These are phyloP conservation scores for Nomada ferruginata DNA, from an alignment of 2,888 invertebrate genomes.

Conservation along the genomic window DNA sequence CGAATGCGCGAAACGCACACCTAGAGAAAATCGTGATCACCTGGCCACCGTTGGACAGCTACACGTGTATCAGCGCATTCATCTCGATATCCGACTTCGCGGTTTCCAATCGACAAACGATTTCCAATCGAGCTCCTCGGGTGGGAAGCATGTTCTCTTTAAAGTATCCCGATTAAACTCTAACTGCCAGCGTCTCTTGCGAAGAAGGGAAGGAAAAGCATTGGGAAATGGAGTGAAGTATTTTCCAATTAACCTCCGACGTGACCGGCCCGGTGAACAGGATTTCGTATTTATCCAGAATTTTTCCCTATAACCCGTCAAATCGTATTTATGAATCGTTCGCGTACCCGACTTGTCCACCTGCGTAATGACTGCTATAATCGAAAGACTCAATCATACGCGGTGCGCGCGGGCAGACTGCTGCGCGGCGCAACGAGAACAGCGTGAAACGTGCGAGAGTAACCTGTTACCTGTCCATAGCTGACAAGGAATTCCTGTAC, in stretches of 20 bases:
- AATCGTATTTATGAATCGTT: constrained; percentile 28
- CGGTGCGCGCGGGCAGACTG: not conserved
- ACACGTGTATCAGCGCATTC: not conserved
- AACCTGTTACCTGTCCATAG: constrained; percentile 62
- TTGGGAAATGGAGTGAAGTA: not conserved
- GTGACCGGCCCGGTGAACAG: not conserved
- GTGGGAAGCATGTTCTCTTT: not conserved
- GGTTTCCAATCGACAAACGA: not conserved
- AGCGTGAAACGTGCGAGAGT: constrained; percentile 33
- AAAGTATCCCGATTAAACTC: constrained; percentile 5
- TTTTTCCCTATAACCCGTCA: constrained; percentile 8
- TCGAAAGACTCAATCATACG: constrained; percentile 34
- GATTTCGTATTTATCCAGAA: not conserved
- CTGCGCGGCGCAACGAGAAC: constrained; percentile 10
- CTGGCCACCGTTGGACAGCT: constrained; percentile 4
- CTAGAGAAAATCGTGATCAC: not conserved
- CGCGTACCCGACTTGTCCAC: constrained; percentile 1
- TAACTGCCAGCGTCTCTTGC: not conserved
- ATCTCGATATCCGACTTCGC: not conserved
- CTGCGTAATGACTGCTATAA: constrained; percentile 24
- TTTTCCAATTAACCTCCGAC: constrained; percentile 1
- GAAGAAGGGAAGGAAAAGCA: not conserved
- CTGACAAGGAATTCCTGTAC: constrained; percentile 44
- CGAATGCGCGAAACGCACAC: not conserved
- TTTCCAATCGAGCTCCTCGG: not conserved